A percentile compares a stretch with the other conserved stretches of the same genome.
Evolutionary conservation across 2,113 vertebrate genomes (phyloP).

Genomic region (Ia io): DNA sequence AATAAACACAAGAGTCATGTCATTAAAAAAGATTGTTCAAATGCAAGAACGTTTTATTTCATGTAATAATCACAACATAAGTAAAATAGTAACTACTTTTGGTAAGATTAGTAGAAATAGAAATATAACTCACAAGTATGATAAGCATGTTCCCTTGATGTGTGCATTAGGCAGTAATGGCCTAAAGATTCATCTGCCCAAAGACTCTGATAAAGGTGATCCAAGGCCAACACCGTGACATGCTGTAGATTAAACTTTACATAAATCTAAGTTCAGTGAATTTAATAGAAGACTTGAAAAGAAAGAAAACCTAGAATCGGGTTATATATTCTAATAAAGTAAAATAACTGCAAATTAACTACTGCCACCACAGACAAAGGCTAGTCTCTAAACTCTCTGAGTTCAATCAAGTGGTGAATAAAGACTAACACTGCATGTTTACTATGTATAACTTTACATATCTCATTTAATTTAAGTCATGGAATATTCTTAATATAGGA

Average conservation of each 20-base stretch:
- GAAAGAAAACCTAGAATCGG: neutral
- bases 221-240: neutral
- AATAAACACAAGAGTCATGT: constrained; percentile 37
- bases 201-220: neutral
- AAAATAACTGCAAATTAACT: neutral
- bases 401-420: neutral
- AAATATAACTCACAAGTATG: neutral
- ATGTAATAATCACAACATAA: constrained; percentile 19
- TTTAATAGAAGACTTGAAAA: neutral
- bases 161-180: neutral
- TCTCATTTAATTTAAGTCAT: neutral
- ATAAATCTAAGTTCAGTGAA: neutral
- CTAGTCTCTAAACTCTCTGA: neutral
- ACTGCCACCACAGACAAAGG: neutral
- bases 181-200: neutral
- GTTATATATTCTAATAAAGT: neutral
- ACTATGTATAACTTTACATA: neutral
- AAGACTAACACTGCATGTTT: neutral
- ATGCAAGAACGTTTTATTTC: constrained; percentile 46
- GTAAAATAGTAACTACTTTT: neutral
- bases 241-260: neutral
- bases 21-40: constrained; percentile 14
- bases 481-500: neutral
- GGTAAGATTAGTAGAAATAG: neutral
- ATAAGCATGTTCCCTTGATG: neutral